A percentile compares a stretch with the other conserved stretches of the same genome.
Conservation (phyloP, 2,113 vertebrate species). For the Machaerirhynchus nigripectus region DNA sequence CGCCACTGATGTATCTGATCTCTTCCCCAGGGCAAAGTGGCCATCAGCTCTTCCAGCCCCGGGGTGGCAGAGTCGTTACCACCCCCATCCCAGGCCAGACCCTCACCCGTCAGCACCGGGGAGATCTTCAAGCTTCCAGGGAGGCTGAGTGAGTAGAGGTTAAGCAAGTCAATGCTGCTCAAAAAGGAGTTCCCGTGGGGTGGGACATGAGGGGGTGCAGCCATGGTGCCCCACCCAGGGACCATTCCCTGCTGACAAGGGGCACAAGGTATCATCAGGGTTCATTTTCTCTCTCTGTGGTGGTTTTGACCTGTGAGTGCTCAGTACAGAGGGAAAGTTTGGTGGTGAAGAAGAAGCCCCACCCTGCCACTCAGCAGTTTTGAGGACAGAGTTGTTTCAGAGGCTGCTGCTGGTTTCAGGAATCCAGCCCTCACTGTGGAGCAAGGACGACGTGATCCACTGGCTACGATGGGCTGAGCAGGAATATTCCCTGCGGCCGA, state of each 20-base stretch:
- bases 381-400: background rate
- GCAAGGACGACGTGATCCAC: constrained; percentile 86
- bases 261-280: background rate
- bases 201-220: background rate
- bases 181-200: background rate
- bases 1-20: background rate
- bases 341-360: background rate
- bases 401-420: constrained; percentile 69
- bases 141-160: constrained; percentile 77
- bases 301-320: background rate
- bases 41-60: background rate
- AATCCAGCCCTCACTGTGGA: constrained; percentile 90
- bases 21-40: constrained; percentile 35
- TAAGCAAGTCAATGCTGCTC: background rate
- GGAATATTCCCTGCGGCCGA: constrained; percentile 81
- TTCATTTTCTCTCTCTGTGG: background rate
- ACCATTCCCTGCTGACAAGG: background rate
- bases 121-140: constrained; percentile 83
- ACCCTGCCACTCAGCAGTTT: background rate
- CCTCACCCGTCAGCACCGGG: constrained; percentile 5
- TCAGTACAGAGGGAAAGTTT: background rate
- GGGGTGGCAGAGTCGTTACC: background rate
- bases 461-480: constrained; percentile 92
- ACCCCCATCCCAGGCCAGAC: background rate
- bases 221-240: background rate